phyloP scores from a whole-genome alignment of 2,113 vertebrate genomes.

The Cebus imitator region DNA sequence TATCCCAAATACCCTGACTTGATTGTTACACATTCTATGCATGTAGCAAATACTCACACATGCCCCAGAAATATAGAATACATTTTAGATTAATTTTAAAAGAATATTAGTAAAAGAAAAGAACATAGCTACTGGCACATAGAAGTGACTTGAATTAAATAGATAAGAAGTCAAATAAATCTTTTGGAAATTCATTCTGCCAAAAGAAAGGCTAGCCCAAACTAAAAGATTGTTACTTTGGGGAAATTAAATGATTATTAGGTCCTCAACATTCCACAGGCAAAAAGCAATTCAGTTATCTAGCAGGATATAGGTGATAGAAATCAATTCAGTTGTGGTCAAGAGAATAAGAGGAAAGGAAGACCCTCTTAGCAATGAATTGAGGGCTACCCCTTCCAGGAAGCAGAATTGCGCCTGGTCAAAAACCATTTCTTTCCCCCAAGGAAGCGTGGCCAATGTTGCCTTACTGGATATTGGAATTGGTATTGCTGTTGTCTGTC shows the following conservation, averaged over 20 bases:
- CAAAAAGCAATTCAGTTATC: neutral
- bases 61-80: too few species aligned
- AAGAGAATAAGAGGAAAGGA: neutral
- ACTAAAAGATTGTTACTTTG: neutral
- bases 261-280: neutral
- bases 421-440: neutral
- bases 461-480: neutral
- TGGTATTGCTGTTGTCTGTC: neutral
- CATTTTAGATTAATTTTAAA: too few species aligned
- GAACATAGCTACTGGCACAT: neutral
- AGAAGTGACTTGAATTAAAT: neutral
- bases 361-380: neutral
- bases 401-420: neutral
- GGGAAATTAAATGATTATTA: neutral
- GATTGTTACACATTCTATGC: too few species aligned
- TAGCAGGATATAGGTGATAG: neutral
- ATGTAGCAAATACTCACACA: too few species aligned
- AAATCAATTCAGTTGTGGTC: neutral
- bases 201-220: neutral
- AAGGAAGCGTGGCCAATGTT: neutral
- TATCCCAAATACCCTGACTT: too few species aligned
- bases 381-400: too few species aligned
- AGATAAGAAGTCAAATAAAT: neutral
- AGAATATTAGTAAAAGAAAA: neutral
- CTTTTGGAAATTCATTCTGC: neutral